These are phyloP conservation scores for Trochalopteron elliotii DNA, from an alignment of 2,113 vertebrate genomes.

Conservation along the genomic window DNA sequence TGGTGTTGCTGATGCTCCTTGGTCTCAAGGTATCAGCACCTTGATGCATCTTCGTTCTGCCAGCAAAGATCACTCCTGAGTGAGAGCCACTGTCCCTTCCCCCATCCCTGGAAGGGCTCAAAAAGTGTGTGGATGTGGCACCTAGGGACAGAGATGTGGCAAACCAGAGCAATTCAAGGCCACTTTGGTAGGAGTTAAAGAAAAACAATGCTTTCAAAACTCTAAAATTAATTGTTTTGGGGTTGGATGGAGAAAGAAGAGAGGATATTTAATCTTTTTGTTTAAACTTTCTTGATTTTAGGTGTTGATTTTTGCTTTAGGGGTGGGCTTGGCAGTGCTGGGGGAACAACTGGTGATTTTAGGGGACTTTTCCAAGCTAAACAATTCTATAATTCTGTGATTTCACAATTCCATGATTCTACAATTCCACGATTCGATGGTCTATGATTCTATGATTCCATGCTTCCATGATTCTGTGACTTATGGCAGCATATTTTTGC, in stretches of 20 bases:
- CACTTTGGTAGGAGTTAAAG: neutral
- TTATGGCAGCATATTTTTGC: neutral
- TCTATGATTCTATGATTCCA: too few relatives aligned
- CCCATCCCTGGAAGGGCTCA: neutral
- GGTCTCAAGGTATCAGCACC: neutral
- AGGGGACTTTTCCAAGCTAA: neutral
- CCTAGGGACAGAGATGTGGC: neutral
- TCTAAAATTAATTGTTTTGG: neutral
- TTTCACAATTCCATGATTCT: neutral
- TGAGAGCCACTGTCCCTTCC: neutral
- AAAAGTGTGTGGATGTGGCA: neutral
- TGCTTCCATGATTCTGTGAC: neutral
- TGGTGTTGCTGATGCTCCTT: neutral
- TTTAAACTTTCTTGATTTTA: neutral
- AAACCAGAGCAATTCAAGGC: neutral
- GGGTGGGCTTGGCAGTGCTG: neutral
- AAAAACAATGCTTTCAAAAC: neutral
- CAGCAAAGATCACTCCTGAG: neutral
- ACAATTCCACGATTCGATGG: fast-evolving
- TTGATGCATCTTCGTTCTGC: neutral
- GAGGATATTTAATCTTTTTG: neutral
- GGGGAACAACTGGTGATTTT: neutral
- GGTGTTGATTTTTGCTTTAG: neutral
- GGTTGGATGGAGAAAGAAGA: neutral
- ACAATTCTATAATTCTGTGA: neutral